Evolutionary conservation across 2,113 vertebrate species (phyloP), one percentile per base, ranked within the genome.

Genomic region (Clupea harengus): DNA sequence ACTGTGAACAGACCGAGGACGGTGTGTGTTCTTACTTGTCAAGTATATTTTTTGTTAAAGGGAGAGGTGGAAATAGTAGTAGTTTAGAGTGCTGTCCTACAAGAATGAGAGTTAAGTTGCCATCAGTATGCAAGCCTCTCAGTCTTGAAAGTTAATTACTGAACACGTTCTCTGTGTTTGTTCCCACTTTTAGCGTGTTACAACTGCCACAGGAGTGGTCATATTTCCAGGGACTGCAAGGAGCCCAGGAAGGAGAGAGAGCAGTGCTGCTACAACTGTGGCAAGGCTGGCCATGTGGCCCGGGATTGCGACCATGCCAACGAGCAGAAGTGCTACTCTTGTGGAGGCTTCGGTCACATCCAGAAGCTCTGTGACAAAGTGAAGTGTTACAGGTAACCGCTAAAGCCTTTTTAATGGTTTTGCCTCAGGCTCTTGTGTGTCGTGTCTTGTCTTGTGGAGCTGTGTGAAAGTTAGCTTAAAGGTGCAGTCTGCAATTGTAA

Each of bases 171-270:
- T 54, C n/a, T 75, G 1, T 49, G 75, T 50, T 4, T 44, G 25
- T 39, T 32, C 45, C 86, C 0, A 25, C 25, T 25, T 78, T 45
- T 18, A 99, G 98, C 98, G 50, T 99, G 98, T 96, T 99, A 99
- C 96, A 99, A 99, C 95, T 99, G 98, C 93, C 98, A 97, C 91
- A 96, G 96, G 95, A 97, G 97, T 93, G 98, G 98, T 88, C 98
- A 99, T 89, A 99, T 99, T 94, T 99, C 97, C 84, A 97, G 99
- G 95, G 98, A 99, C 93, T 99, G 98, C 95, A 99, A 98, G 96
- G 98, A 99, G 92, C 98, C 98, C 75, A 98, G 97, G 94, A 96
- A 97, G 92, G 98, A 99, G 94, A 93, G 98, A 64, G 98, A 99
- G 96, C 98, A 99, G 83, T 97, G 97, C 88, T 99, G 98, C 96